Conservation (phyloP, 2,888 invertebrate genomes). For the Anodontia alba region DNA sequence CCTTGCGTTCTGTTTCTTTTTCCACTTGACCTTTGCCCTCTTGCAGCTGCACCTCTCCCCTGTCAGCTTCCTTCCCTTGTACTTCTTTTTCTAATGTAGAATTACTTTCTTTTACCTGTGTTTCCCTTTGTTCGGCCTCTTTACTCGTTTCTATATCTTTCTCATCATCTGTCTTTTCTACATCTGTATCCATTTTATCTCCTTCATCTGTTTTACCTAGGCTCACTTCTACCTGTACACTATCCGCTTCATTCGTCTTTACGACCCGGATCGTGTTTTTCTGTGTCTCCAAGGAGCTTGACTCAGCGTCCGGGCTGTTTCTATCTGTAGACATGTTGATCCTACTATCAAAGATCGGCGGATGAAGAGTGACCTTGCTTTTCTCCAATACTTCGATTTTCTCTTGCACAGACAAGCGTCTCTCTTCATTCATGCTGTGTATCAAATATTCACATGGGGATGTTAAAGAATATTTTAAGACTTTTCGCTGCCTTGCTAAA, state of each 20-base stretch:
- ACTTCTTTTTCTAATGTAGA: no score
- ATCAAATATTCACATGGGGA: slow-evolving; percentile 2
- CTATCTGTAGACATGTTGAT: slow-evolving; percentile 25
- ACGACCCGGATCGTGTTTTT: slow-evolving; percentile 38
- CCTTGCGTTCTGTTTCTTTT: no score
- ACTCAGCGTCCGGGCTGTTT: slow-evolving; percentile 9
- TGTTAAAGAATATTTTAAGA: slow-evolving; percentile 8
- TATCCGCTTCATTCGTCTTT: slow-evolving; percentile 26
- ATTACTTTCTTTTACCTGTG: not conserved
- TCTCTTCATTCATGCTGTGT: not conserved
- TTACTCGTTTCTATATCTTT: not conserved
- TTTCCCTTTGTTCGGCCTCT: not conserved
- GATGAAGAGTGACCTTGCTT: not conserved
- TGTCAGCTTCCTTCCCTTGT: no score
- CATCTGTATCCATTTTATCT: slow-evolving; percentile 7
- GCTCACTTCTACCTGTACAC: not conserved
- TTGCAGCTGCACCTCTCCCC: no score
- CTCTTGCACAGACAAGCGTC: slow-evolving; percentile 14
- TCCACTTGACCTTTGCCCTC: no score
- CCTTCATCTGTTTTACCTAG: not conserved
- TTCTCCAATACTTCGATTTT: slow-evolving; percentile 4
- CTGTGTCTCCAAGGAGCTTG: slow-evolving; percentile 10
- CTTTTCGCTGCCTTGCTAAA: not conserved
- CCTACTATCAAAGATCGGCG: not conserved
- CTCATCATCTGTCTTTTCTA: not conserved